Percentiles rank a stretch among this genome's conserved stretches.
These are phyloP conservation scores for Puntigrus tetrazona DNA, from an alignment of 2,113 vertebrate species.

Conservation along the genomic window DNA sequence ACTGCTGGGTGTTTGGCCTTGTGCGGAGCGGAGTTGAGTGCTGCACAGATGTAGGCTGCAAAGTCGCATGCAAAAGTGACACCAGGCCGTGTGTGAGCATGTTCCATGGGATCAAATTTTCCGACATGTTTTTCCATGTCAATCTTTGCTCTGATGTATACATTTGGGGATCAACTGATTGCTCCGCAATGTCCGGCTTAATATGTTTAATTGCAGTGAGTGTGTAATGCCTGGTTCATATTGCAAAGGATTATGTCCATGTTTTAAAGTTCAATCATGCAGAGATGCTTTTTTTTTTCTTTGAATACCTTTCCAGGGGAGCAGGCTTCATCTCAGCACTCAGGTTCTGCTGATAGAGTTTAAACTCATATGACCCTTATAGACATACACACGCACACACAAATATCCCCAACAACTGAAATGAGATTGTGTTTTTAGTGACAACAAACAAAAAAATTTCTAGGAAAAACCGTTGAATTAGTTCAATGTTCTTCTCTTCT, in stretches of 20 bases:
- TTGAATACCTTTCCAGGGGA: background rate
- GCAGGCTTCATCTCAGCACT: background rate
- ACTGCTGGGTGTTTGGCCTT: constrained; percentile 11
- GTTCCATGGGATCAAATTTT: constrained; percentile 21
- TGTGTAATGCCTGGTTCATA: constrained; percentile 55
- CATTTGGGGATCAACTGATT: constrained; percentile 61
- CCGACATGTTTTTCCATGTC: constrained; percentile 69
- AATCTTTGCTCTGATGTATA: constrained; percentile 64
- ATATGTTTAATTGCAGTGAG: constrained; percentile 57
- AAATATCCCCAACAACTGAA: constrained; percentile 4
- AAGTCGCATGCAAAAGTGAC: constrained; percentile 72
- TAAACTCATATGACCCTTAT: background rate
- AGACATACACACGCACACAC: constrained; percentile 6
- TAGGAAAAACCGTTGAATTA: constrained; percentile 67
- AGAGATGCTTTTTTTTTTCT: background rate
- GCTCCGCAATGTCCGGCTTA: constrained; percentile 48
- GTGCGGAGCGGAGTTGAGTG: constrained; percentile 11
- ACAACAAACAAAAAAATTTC: constrained; percentile 62
- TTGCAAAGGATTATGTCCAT: background rate
- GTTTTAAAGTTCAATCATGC: constrained; percentile 35
- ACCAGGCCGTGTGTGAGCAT: constrained; percentile 60
- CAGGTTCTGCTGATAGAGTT: background rate
- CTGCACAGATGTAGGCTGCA: constrained; percentile 62
- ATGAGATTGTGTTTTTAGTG: constrained; percentile 55
- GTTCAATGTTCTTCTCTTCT: background rate